Percentiles rank a stretch among this genome's conserved stretches.
Conservation (phyloP, 2,888 invertebrate genomes). For the Lasioglossum lativentre region DNA sequence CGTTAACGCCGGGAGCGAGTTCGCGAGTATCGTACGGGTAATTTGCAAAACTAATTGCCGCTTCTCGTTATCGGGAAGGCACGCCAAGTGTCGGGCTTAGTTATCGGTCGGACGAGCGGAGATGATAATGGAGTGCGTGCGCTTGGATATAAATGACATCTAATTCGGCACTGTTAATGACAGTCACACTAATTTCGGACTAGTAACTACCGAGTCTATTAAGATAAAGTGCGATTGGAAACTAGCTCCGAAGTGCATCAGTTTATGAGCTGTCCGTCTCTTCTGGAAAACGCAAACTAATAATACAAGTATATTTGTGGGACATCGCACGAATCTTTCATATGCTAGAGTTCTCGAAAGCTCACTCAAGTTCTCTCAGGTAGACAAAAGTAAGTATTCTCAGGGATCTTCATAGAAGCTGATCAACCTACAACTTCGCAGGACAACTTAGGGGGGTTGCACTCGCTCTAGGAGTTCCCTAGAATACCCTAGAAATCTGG, state of each 20-base stretch:
- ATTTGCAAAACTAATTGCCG: conserved; percentile 54
- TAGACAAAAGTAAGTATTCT: too few species aligned
- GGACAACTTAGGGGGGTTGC: too few species aligned
- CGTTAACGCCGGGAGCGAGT: neutral
- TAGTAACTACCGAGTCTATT: neutral
- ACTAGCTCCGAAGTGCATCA: neutral
- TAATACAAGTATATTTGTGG: too few species aligned
- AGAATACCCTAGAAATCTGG: too few species aligned
- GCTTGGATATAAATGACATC: conserved; percentile 43
- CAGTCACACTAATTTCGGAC: conserved; percentile 32
- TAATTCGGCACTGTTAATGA: conserved; percentile 39
- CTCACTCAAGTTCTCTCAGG: too few species aligned
- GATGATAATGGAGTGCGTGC: conserved; percentile 37
- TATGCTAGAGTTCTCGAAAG: too few species aligned
- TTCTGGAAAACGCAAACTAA: neutral
- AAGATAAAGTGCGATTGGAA: conserved; percentile 29
- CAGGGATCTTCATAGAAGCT: neutral
- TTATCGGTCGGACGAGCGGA: conserved; percentile 39
- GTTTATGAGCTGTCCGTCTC: neutral
- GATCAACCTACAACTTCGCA: too few species aligned
- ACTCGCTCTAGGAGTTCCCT: too few species aligned
- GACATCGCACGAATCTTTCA: neutral
- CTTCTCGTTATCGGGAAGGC: conserved; percentile 46
- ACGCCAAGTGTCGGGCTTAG: conserved; percentile 24
- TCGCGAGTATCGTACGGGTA: conserved; percentile 15